Conservation (phyloP, 2,888 invertebrate genomes). For the Metacarcinus magister region DNA sequence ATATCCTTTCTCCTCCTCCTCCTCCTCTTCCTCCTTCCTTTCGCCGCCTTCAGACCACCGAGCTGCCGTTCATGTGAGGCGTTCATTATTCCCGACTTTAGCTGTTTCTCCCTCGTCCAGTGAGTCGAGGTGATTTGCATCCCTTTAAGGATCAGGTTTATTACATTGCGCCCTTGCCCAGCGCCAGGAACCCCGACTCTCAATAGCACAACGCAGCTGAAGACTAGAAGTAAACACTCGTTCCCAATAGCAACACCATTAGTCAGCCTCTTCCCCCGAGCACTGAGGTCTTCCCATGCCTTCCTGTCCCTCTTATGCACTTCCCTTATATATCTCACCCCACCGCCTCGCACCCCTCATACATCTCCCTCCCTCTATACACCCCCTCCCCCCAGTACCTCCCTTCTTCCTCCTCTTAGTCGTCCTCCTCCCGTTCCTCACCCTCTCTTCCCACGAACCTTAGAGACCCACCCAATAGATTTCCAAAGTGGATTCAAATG, state of each 20-base stretch:
- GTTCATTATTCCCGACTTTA: constrained; percentile 20
- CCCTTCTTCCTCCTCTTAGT: neutral
- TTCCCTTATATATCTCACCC: neutral
- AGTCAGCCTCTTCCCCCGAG: neutral
- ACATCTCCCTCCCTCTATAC: neutral
- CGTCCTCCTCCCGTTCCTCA: neutral
- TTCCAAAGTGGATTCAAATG: constrained; percentile 68
- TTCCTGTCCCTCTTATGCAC: constrained; percentile 50
- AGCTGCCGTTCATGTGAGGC: neutral
- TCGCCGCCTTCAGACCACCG: neutral
- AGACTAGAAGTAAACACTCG: neutral
- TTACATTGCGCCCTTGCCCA: constrained; percentile 38
- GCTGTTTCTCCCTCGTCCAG: neutral
- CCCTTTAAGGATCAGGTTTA: constrained; percentile 44
- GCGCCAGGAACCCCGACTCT: neutral
- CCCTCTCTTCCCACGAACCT: constrained; percentile 42
- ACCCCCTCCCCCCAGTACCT: neutral
- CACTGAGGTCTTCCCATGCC: constrained; percentile 43
- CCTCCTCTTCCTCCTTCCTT: constrained; percentile 1
- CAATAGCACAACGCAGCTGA: constrained; percentile 29
- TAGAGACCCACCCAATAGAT: constrained; percentile 60
- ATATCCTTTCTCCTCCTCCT: constrained; percentile 8
- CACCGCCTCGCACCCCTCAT: neutral
- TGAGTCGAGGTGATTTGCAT: constrained; percentile 33
- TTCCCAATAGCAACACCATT: neutral